Conservation (phyloP, 2,113 vertebrate species). For the Catagonus wagneri region DNA sequence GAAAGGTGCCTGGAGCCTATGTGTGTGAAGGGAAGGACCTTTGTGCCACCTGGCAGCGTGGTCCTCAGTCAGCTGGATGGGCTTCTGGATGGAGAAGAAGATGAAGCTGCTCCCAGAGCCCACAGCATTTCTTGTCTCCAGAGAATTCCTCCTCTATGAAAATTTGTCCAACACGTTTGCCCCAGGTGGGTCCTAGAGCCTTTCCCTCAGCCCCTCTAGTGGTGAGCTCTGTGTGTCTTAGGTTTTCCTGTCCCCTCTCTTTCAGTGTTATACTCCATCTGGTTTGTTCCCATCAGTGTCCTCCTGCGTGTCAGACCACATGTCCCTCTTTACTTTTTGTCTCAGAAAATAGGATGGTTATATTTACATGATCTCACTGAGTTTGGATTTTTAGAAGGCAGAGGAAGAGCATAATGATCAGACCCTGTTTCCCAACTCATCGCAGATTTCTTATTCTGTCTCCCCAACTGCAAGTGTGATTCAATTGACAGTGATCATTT, state of each 20-base stretch:
- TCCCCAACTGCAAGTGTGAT: not conserved
- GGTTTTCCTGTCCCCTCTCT: not conserved
- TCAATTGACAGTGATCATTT: not conserved
- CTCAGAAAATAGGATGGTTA: not conserved
- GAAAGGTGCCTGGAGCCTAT: not conserved
- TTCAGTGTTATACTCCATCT: not conserved
- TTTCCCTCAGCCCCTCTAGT: not conserved
- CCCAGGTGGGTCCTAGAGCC: too few relatives aligned
- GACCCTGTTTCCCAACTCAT: not conserved
- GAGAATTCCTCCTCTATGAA: not conserved
- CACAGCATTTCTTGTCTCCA: not conserved
- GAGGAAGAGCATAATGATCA: not conserved
- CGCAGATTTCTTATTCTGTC: not conserved
- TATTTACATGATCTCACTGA: not conserved
- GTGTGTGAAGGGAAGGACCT: not conserved
- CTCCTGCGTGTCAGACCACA: not conserved
- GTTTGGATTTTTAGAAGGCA: constrained; percentile 17
- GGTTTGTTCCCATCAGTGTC: not conserved
- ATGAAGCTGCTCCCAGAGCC: not conserved
- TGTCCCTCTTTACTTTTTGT: not conserved
- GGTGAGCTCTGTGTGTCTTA: accelerated
- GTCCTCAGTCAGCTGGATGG: too few relatives aligned
- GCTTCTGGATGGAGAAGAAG: not conserved
- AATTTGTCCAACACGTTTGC: too few relatives aligned
- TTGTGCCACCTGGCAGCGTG: not conserved